Conservation (phyloP, 2,888 invertebrate species). For the Hemicrepidius hirtus region DNA sequence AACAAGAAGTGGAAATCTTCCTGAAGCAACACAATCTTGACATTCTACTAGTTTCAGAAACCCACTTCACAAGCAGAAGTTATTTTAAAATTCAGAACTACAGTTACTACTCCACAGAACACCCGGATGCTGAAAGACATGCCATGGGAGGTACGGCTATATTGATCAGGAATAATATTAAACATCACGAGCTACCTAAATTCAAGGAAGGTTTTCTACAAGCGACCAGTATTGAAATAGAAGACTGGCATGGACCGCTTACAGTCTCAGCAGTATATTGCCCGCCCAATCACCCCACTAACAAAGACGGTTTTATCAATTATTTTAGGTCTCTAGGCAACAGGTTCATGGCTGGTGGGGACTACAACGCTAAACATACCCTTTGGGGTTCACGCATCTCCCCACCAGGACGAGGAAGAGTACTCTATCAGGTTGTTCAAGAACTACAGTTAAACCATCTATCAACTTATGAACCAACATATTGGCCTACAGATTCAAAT, state of each 20-base stretch:
- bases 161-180: conserved; percentile 51
- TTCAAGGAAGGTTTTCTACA: conserved; percentile 50
- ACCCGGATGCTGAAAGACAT: conserved; percentile 27
- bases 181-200: conserved; percentile 49
- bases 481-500: conserved; percentile 38
- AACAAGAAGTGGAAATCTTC: conserved; percentile 35
- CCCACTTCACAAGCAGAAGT: conserved; percentile 12
- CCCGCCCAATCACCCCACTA: conserved; percentile 52
- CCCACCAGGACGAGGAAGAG: conserved; percentile 21
- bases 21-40: neutral
- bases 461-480: conserved; percentile 30
- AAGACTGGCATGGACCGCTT: conserved; percentile 36
- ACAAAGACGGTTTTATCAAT: conserved; percentile 41
- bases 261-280: conserved; percentile 51
- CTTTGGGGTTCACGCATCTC: conserved; percentile 21
- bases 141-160: conserved; percentile 46
- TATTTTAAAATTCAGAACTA: conserved; percentile 27
- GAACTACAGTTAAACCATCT: conserved; percentile 15
- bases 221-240: conserved; percentile 31
- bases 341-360: conserved; percentile 32
- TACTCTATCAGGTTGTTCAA: conserved; percentile 24
- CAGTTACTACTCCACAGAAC: conserved; percentile 28
- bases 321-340: conserved; percentile 26
- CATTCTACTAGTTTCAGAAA: neutral
- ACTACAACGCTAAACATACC: conserved; percentile 30